Evolutionary conservation across 2,113 vertebrate genomes (phyloP).

Genomic region (Xyrauchen texanus): DNA sequence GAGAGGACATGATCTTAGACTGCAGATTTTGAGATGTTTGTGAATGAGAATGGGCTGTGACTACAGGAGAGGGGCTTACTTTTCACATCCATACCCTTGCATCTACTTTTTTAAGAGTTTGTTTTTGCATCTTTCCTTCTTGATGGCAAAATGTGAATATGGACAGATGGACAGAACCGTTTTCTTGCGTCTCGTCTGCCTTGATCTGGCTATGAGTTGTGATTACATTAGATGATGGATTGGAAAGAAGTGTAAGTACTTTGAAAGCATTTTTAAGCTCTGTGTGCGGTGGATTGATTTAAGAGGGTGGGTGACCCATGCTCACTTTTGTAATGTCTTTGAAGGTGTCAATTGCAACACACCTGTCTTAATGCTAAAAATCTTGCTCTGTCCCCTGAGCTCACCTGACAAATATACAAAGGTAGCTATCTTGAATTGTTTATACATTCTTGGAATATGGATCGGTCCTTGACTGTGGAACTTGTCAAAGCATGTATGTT

Average conservation of each 20-base stretch:
- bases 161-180: conserved; percentile 64
- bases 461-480: conserved; percentile 10
- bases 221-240: conserved; percentile 77
- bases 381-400: conserved; percentile 8
- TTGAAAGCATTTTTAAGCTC: conserved; percentile 11
- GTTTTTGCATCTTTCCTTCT: background rate
- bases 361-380: background rate
- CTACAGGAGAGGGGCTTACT: conserved; percentile 16
- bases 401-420: conserved; percentile 35
- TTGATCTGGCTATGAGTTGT: conserved; percentile 64
- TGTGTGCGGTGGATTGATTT: conserved; percentile 3
- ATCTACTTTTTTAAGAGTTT: conserved; percentile 8
- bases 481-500: conserved; percentile 42
- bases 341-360: conserved; percentile 14
- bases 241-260: conserved; percentile 83
- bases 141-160: conserved; percentile 71
- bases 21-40: conserved; percentile 31
- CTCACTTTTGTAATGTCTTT: background rate
- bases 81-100: background rate
- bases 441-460: conserved; percentile 28
- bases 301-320: background rate
- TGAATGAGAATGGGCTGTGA: conserved; percentile 39
- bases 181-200: conserved; percentile 65
- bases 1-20: conserved; percentile 1
- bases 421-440: conserved; percentile 29